Percentiles rank a stretch among this genome's conserved stretches.
Evolutionary conservation across 2,113 vertebrate genomes (phyloP).

Genomic region (Stictonetta naevosa): DNA sequence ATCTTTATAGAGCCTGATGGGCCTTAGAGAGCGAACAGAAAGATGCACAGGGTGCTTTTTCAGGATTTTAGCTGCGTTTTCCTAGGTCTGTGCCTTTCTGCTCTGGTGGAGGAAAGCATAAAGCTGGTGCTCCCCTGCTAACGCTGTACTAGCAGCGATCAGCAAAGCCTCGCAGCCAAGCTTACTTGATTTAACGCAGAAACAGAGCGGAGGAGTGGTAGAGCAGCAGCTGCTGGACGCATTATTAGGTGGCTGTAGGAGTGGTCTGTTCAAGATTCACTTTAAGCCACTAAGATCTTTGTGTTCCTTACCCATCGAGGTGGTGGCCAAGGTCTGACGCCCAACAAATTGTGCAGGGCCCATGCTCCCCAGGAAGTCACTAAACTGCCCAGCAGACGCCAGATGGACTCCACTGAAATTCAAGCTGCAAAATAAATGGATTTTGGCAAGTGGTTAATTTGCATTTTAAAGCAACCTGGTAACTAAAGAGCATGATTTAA

Average conservation of each 20-base stretch:
- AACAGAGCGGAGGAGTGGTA: background rate
- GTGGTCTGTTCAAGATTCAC: background rate
- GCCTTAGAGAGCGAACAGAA: background rate
- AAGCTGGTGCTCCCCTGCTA: background rate
- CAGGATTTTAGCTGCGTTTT: background rate
- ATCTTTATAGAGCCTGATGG: background rate
- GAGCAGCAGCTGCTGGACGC: background rate
- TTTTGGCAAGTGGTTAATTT: constrained; percentile 30
- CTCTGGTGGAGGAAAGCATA: background rate
- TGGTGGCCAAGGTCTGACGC: constrained; percentile 96
- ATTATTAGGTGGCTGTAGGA: background rate
- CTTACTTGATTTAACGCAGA: constrained; percentile 8
- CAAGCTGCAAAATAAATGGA: constrained; percentile 80
- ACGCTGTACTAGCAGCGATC: background rate
- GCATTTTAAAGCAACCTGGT: constrained; percentile 4
- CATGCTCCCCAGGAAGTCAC: constrained; percentile 97
- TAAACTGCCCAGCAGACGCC: constrained; percentile 94
- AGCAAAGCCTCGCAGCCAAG: background rate
- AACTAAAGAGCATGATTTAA: constrained; percentile 17
- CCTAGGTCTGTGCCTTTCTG: background rate
- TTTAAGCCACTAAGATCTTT: background rate
- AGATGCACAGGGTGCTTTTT: background rate
- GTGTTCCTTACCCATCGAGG: constrained; percentile 91
- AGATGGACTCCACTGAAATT: constrained; percentile 97
- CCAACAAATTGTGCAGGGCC: constrained; percentile 97